phyloP scores from a whole-genome alignment of 2,888 invertebrate species.

The Drosophila neoperkinsi region DNA sequence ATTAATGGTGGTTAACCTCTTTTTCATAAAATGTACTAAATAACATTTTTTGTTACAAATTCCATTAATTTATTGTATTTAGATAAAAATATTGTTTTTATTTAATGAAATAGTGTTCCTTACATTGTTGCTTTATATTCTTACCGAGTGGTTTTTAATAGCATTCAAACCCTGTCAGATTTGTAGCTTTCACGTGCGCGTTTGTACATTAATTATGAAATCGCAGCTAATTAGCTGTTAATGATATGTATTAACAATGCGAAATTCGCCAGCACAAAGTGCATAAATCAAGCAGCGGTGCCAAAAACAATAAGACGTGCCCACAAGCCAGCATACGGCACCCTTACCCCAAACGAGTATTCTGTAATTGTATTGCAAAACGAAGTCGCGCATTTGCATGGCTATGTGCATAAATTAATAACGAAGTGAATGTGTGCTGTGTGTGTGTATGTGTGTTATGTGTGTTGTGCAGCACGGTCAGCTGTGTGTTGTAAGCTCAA shows the following conservation, averaged over 20 bases:
- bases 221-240: slow-evolving; percentile 76
- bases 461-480: slow-evolving; percentile 33
- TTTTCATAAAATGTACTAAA: background rate
- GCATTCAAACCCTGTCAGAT: slow-evolving; percentile 15
- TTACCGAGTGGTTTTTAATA: background rate
- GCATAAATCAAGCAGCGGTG: slow-evolving; percentile 66
- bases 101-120: background rate
- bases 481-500: slow-evolving; percentile 32
- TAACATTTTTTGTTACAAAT: background rate
- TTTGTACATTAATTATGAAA: slow-evolving; percentile 60
- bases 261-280: slow-evolving; percentile 55
- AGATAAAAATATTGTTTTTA: background rate
- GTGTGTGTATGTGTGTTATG: slow-evolving; percentile 9
- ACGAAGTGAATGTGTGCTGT: slow-evolving; percentile 19
- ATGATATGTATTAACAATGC: slow-evolving; percentile 72
- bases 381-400: slow-evolving; percentile 64
- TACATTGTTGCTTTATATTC: background rate
- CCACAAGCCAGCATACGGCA: slow-evolving; percentile 13
- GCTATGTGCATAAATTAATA: slow-evolving; percentile 77
- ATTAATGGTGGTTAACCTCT: background rate
- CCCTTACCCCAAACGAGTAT: too few relatives aligned
- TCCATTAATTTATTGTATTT: background rate
- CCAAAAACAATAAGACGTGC: slow-evolving; percentile 43
- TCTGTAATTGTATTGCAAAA: slow-evolving; percentile 49
- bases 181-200: background rate